Conservation (phyloP, 2,888 invertebrate species). For the Bhutanitis thaidina region DNA sequence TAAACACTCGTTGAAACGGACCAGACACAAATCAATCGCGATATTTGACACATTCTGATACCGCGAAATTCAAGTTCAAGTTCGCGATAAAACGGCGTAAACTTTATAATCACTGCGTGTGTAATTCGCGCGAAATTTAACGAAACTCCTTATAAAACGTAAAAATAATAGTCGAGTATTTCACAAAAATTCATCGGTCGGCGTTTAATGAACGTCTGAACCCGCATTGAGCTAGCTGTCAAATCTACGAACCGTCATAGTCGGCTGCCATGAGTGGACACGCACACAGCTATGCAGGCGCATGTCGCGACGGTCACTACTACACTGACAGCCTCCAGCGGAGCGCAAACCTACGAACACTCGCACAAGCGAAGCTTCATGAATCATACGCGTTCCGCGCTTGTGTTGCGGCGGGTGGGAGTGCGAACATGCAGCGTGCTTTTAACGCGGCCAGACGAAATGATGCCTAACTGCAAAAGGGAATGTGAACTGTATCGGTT, state of each 20-base stretch:
- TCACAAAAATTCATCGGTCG: constrained; percentile 70
- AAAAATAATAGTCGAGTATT: constrained; percentile 60
- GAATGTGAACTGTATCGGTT: constrained; percentile 63
- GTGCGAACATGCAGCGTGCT: constrained; percentile 78
- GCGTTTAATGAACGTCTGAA: constrained; percentile 78
- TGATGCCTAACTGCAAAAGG: constrained; percentile 71
- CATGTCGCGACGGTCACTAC: constrained; percentile 65
- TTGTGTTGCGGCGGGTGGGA: constrained; percentile 74
- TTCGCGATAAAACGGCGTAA: constrained; percentile 60
- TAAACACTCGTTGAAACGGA: constrained; percentile 46
- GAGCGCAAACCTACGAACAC: constrained; percentile 65
- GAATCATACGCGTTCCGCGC: constrained; percentile 67
- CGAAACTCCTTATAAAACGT: constrained; percentile 38
- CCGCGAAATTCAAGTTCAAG: constrained; percentile 49
- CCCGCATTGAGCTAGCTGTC: constrained; percentile 81
- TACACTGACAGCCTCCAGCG: constrained; percentile 73
- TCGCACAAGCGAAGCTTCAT: constrained; percentile 52
- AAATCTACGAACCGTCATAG: constrained; percentile 81
- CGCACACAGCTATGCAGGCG: constrained; percentile 65
- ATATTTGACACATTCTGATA: constrained; percentile 39
- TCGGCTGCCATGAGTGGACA: constrained; percentile 77
- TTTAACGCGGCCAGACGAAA: constrained; percentile 76
- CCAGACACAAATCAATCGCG: constrained; percentile 68
- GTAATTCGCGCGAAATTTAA: constrained; percentile 20
- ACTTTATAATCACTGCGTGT: constrained; percentile 37